Evolutionary conservation across 2,888 invertebrate genomes (phyloP).

Genomic region (Lysandra bellargus): DNA sequence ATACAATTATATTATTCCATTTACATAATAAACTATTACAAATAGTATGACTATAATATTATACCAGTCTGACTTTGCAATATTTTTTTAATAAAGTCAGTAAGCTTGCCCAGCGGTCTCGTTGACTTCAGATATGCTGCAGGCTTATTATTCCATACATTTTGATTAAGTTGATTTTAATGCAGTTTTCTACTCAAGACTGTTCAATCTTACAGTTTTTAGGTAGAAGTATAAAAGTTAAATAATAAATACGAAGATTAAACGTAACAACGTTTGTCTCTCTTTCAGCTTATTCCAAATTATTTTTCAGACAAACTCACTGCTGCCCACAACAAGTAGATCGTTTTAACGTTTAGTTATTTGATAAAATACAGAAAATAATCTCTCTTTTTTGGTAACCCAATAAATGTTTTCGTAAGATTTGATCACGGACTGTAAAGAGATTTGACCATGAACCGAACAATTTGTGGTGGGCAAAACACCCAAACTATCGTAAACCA

Average conservation of each 20-base stretch:
- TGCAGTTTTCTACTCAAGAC: background rate
- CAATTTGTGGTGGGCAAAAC: background rate
- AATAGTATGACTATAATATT: too few species aligned
- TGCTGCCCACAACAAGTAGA: background rate
- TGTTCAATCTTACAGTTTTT: background rate
- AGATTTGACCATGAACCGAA: background rate
- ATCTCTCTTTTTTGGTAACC: background rate
- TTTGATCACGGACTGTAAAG: background rate
- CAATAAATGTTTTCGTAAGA: slow-evolving; percentile 4
- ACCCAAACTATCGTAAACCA: background rate
- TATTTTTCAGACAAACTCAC: background rate
- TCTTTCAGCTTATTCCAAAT: background rate
- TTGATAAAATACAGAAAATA: background rate
- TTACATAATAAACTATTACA: too few species aligned
- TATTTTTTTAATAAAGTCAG: too few species aligned
- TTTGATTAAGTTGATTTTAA: background rate
- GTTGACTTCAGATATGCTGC: too few species aligned
- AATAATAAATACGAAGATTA: too few species aligned
- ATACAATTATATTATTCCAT: too few species aligned
- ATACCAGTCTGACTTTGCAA: too few species aligned
- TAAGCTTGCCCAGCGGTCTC: too few species aligned
- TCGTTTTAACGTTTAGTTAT: background rate
- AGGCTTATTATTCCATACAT: too few species aligned
- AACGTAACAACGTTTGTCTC: background rate
- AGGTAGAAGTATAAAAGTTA: background rate